Evolutionary conservation across 1,140 invertebrate species (phyloP), one percentile per base, ranked within the genome.

Genomic region (Polyergus mexicanus): DNA sequence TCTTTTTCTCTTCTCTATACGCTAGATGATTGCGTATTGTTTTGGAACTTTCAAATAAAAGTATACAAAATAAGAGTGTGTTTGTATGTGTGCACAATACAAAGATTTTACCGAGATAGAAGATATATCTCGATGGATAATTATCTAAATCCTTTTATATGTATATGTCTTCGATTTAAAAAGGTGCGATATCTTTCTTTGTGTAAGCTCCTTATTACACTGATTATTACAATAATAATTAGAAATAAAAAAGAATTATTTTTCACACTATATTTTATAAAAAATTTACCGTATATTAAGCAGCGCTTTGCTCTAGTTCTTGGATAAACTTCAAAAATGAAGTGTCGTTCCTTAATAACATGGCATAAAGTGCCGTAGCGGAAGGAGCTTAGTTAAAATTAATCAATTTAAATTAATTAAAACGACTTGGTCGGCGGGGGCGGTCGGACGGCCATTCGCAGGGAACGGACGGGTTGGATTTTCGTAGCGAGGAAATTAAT

Each of bases 401-500:
- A 60, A 35, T 68, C 56, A 83, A 83, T 83, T 83, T 74, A 83
- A 83, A 83, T 74, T 83, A 83, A 83, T 83, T 83, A 83, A 83
- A 83, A 83, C 68, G 68, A 83, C 78, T 74, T 74, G 78, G 51
- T 11, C 54, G 78, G 66, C 13, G n/a, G 51, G 13, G n/a, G 41
- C 32, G 63, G n/a, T 3, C 8, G 41, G 41, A 11, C 10, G 47
- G 47, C 16, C 76, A 47, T 69, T 47, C 65, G 77, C 47, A 80
- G 60, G 54, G 83, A 56, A 68, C 74, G 69, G 44, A 66, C 38
- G 32, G 32, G 68, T 28, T 83, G 68, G 38, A 83, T 58, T 72
- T 72, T 87, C 89, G 68, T 62, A 65, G 88, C 60, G 78, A 84
- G 90, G 85, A 92, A 92, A 92, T 92, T 90, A 92, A 92, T 92